Base-by-base conservation (phyloP, 2,888 invertebrate genomes). In the Oxycera nigricornis region DNA sequence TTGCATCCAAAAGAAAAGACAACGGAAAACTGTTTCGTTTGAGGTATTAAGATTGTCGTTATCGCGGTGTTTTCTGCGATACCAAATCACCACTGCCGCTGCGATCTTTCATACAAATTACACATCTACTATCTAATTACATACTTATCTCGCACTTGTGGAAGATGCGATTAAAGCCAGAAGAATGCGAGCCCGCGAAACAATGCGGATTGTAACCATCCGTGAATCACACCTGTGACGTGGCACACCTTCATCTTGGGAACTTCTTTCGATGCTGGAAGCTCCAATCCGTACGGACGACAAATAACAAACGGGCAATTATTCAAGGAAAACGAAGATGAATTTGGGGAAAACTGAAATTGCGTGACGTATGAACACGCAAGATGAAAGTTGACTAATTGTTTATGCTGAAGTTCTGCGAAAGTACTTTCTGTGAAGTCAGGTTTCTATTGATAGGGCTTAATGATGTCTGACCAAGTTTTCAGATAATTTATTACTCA, bases 271-370 rank as follows among this genome's bases (percentile, higher is more conserved):
- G 6, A 3, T 46, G 11, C 3, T 3, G 46, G 46, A 17, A 46
- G 14, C 17, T 17, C n/a, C 46, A 11, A 35, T 46, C n/a, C n/a
- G n/a, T n/a, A 17, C 2, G 3, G 46, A 46, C 46, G 17, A 14
- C 11, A 14, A 46, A 46, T 46, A 14, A 46, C 24, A 9, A 59
- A 59, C 59, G 24, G 30, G 3, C 14, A 28, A 28, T 59, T 59
- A n/a, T 59, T 59, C 59, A 30, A 59, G n/a, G 59, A 59, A 59
- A 59, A 22, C 24, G 17, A 30, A 6, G 59, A 24, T 24, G 28
- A 59, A 28, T 59, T 59, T 59, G 59, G 30, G 59, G 59, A 59
- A 59, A 14, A 59, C 59, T 20, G 28, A n/a, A 24, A 59, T 22
- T 59, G n/a, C 30, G 26, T 59, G n/a, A n/a, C n/a, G n/a, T n/a